Evolutionary conservation across 2,797 vertebrate species (phyloP).

Genomic region (Callimico goeldii): DNA sequence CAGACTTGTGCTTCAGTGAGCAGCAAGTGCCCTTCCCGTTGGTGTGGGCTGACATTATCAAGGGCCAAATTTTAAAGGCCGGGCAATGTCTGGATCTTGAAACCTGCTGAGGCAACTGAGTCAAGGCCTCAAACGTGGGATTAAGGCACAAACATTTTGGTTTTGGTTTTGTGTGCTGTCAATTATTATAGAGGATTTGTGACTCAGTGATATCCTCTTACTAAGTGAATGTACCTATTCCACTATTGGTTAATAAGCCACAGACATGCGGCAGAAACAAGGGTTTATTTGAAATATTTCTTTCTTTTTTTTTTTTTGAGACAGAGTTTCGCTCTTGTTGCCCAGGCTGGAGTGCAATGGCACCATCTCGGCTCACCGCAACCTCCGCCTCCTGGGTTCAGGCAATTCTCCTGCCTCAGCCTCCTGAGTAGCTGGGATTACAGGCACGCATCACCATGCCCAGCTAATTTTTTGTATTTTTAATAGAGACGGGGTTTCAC

Average conservation of each 20-base stretch:
- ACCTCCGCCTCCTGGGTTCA: too few species aligned
- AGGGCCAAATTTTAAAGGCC: conserved; percentile 32
- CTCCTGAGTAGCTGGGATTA: too few species aligned
- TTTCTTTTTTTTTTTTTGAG: not conserved
- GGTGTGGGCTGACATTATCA: not conserved
- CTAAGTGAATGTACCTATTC: not conserved
- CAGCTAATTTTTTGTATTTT: too few species aligned
- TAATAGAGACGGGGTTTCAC: too few species aligned
- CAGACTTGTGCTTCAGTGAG: not conserved
- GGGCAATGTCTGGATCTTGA: not conserved
- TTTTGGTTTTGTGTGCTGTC: not conserved
- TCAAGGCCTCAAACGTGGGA: not conserved
- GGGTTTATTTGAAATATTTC: conserved; percentile 26
- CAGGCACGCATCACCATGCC: too few species aligned
- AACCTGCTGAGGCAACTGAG: conserved; percentile 22
- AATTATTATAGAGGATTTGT: conserved; percentile 14
- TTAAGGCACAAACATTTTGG: conserved; percentile 33
- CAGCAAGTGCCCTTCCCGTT: not conserved
- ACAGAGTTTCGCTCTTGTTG: too few species aligned
- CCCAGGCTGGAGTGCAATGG: too few species aligned
- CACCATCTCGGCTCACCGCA: too few species aligned
- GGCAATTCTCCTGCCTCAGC: too few species aligned
- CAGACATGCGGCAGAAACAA: conserved; percentile 28
- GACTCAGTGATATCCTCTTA: conserved; percentile 9
- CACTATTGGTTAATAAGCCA: not conserved